Evolutionary conservation across 2,113 vertebrate species (phyloP), one percentile per base, ranked within the genome.

Genomic region (Coturnix japonica): DNA sequence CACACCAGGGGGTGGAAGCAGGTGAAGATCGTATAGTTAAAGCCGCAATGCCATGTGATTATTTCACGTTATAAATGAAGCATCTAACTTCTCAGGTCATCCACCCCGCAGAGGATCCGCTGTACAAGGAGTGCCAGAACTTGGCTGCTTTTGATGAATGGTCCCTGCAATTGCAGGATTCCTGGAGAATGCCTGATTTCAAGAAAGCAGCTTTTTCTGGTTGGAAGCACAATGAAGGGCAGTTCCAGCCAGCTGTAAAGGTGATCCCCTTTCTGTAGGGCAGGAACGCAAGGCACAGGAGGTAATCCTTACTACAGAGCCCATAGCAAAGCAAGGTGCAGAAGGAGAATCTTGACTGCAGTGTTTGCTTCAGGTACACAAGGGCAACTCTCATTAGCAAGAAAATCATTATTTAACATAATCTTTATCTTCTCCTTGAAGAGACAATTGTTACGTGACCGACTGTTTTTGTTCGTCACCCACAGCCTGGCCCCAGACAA

Each of bases 131-230:
- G 21, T 51, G 81, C 67, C 1, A 33, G 69, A 72, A 46, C 22
- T 66, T 22, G 13, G 28, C 37, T 82, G 84, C 30, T 93, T 94
- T 87, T 75, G 35, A 75, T 69, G 61, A 73, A 65, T 76, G 11
- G 26, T 89, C 37, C 11, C 46, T 85, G 66, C 63, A 91, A 59
- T 49, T 76, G 79, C 46, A 73, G 70, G 46, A 63, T 85, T 92
- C 78, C 54, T 96, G 81, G 75, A 89, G 84, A 94, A 92, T 18
- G 12, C 22, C 87, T 59, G 54, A 71, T 92, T 91, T 94, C 67
- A 63, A 85, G 63, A 73, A 67, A 87, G 63, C 47, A 67, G 30
- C 25, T 9, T 61, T 96, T 67, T 92, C 81, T 73, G 41, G 9
- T 49, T 76, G 61, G 53, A 83, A 93, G 70, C 35, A 75, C 47